phyloP scores from a whole-genome alignment of 2,888 invertebrate genomes.

The Junonia oenone region DNA sequence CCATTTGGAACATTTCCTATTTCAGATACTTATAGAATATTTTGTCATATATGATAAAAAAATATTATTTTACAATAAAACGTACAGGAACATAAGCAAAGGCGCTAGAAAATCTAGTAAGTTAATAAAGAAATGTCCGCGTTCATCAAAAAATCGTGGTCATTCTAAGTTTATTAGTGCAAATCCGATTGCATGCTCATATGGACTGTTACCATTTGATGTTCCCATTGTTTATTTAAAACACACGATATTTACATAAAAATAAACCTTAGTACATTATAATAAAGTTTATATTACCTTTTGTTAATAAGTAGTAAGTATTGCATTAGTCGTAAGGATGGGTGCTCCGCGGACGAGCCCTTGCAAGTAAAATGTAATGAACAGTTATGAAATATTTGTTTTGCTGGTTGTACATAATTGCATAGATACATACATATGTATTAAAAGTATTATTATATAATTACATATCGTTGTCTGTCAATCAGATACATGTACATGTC shows the following conservation, averaged over 20 bases:
- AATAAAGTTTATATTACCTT: constrained; percentile 7
- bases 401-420: neutral
- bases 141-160: constrained; percentile 6
- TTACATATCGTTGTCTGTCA: too few relatives aligned
- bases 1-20: too few relatives aligned
- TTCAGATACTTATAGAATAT: too few relatives aligned
- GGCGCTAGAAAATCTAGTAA: too few relatives aligned
- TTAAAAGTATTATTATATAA: too few relatives aligned
- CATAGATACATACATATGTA: too few relatives aligned
- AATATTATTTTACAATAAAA: too few relatives aligned
- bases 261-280: constrained; percentile 1
- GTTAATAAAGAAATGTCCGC: neutral
- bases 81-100: too few relatives aligned
- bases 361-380: constrained; percentile 11
- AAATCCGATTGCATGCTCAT: constrained; percentile 27
- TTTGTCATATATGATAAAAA: too few relatives aligned
- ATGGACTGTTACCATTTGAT: constrained; percentile 15
- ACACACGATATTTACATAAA: neutral
- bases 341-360: constrained; percentile 20
- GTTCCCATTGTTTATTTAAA: constrained; percentile 21
- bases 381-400: constrained; percentile 14
- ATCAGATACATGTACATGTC: too few relatives aligned
- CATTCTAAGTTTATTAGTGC: constrained; percentile 26
- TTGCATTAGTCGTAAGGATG: constrained; percentile 21
- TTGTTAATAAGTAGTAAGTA: neutral